phyloP scores from a whole-genome alignment of 2,888 invertebrate genomes.

The Amitus sp. region DNA sequence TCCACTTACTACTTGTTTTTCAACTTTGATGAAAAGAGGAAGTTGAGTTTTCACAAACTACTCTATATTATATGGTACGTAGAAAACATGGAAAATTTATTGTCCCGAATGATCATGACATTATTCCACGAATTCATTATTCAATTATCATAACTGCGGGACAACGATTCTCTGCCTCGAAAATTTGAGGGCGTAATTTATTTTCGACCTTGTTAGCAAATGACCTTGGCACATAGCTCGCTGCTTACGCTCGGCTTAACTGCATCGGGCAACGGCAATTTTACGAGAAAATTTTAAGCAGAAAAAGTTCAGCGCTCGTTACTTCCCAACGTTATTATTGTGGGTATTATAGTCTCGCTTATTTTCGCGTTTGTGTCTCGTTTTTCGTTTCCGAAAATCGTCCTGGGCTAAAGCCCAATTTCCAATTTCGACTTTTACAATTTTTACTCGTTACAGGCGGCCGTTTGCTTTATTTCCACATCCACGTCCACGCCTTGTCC shows the following conservation, averaged over 20 bases:
- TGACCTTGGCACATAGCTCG: slow-evolving; percentile 23
- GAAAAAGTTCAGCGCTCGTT: slow-evolving; percentile 5
- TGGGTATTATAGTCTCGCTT: too few species aligned
- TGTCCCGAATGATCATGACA: too few species aligned
- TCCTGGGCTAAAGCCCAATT: too few species aligned
- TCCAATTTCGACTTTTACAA: too few species aligned
- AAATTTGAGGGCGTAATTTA: slow-evolving; percentile 9
- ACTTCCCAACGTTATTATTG: too few species aligned
- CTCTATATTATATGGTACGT: too few species aligned
- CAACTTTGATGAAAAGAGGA: slow-evolving; percentile 10
- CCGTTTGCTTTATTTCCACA: slow-evolving; percentile 5
- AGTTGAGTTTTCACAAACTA: neutral
- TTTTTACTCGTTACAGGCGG: neutral
- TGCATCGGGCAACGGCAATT: slow-evolving; percentile 11
- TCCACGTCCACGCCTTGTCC: slow-evolving; percentile 21
- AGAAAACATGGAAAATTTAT: too few species aligned
- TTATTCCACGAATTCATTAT: neutral
- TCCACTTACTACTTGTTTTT: slow-evolving; percentile 11
- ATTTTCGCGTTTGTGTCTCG: slow-evolving; percentile 28
- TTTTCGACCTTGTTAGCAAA: slow-evolving; percentile 21
- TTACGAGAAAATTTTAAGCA: neutral
- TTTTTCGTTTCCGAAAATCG: neutral
- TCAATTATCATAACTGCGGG: neutral
- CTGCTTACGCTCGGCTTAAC: slow-evolving; percentile 15
- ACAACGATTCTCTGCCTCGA: neutral